A percentile compares a stretch with the other conserved stretches of the same genome.
Evolutionary conservation across 2,888 invertebrate genomes (phyloP).

Genomic region (Cremastinae sp.): DNA sequence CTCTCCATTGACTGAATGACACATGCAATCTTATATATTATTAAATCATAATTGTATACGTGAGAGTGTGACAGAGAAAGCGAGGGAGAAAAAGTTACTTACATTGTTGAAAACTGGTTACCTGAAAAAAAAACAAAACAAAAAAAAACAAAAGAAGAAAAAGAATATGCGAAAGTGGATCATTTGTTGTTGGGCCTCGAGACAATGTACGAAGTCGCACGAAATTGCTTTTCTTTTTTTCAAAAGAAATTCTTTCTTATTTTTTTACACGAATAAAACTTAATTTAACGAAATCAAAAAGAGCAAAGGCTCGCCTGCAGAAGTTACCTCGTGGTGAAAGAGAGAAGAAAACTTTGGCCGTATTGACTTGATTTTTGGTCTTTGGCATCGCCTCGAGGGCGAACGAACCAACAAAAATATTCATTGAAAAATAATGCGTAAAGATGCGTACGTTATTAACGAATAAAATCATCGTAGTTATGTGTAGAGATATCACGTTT

Average conservation of each 20-base stretch:
- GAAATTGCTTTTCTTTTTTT: constrained; percentile 9
- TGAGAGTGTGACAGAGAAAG: constrained; percentile 6
- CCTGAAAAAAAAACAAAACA: constrained; percentile 40
- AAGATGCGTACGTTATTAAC: background rate
- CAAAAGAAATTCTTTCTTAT: constrained; percentile 25
- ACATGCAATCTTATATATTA: constrained; percentile 46
- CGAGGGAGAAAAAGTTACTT: constrained; percentile 36
- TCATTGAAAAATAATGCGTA: constrained; percentile 44
- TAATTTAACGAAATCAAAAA: background rate
- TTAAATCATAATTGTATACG: constrained; percentile 22
- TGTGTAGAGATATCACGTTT: constrained; percentile 36
- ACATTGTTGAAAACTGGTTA: constrained; percentile 58
- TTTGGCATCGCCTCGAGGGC: constrained; percentile 58
- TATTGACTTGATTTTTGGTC: constrained; percentile 28
- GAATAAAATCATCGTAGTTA: constrained; percentile 31
- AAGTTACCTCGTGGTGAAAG: background rate
- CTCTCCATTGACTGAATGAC: constrained; percentile 46
- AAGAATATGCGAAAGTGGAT: constrained; percentile 20
- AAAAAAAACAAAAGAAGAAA: constrained; percentile 17
- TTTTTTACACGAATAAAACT: constrained; percentile 20
- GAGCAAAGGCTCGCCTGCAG: background rate
- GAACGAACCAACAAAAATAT: constrained; percentile 38
- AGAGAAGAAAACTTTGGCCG: background rate
- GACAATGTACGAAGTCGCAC: constrained; percentile 24
- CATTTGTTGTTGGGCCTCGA: constrained; percentile 37